These are phyloP conservation scores for Adelosebastes latens DNA, from an alignment of 2,797 vertebrate species.

Conservation along the genomic window DNA sequence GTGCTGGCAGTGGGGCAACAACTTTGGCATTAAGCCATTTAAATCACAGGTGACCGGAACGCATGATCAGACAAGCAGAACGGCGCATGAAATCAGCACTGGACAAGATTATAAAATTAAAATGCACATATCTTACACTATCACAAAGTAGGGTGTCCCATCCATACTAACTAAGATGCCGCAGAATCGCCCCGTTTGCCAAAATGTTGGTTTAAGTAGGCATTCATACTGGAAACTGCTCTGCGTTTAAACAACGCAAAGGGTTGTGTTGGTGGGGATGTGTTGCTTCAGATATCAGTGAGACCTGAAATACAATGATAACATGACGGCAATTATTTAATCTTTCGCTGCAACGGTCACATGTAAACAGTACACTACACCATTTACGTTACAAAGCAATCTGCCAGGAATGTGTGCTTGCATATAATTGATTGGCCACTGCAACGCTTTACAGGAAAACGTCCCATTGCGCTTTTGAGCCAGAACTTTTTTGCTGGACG, in stretches of 20 bases:
- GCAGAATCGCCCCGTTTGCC: too few relatives aligned
- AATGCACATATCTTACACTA: neutral
- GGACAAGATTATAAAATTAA: neutral
- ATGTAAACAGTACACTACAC: neutral
- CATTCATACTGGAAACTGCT: neutral
- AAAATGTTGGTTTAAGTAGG: neutral
- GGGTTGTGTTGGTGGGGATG: neutral
- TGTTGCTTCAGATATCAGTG: neutral
- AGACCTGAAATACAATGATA: neutral
- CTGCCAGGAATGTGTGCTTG: neutral
- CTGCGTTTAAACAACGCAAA: too few relatives aligned
- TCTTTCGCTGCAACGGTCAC: neutral
- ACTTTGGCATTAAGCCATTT: neutral
- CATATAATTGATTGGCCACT: neutral
- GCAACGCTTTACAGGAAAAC: neutral
- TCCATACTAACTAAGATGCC: neutral
- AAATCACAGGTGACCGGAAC: conserved; percentile 12
- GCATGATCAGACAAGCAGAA: neutral
- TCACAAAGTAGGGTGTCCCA: neutral
- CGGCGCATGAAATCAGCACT: neutral
- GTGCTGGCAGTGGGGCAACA: neutral
- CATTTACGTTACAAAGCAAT: neutral
- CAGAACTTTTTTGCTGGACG: neutral
- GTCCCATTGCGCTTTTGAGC: conserved; percentile 3
- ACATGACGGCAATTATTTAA: neutral